Conservation (phyloP, 2,113 vertebrate genomes). For the Meriones unguiculatus region DNA sequence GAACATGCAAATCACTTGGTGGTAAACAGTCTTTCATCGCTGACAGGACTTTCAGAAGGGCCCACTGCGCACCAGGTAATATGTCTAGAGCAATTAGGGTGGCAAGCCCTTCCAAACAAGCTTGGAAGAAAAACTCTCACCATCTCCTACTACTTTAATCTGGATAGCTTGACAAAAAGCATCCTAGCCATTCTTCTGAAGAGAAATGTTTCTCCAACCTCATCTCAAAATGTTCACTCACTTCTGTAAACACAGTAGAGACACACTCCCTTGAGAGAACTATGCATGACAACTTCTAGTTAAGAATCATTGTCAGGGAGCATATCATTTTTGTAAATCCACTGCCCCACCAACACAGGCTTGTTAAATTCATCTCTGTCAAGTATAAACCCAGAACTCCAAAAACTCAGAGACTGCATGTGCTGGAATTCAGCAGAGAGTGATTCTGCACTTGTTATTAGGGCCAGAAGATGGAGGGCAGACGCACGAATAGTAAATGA, state of each 20-base stretch:
- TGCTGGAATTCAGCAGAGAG: background rate
- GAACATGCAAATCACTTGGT: background rate
- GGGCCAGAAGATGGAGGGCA: background rate
- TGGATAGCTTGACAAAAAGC: background rate
- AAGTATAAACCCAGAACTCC: background rate
- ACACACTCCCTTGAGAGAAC: background rate
- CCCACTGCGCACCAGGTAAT: background rate
- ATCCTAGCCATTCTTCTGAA: conserved; percentile 7
- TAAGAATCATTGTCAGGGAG: background rate
- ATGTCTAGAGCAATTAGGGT: background rate
- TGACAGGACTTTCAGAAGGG: conserved; percentile 27
- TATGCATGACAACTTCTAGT: background rate
- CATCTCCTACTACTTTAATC: conserved; percentile 18
- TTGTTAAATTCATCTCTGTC: background rate
- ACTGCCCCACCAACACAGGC: background rate
- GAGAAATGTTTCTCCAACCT: background rate
- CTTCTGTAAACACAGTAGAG: background rate
- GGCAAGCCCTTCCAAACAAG: background rate
- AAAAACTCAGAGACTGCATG: background rate
- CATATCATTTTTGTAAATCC: background rate
- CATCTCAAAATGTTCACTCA: background rate
- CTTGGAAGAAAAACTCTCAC: conserved; percentile 14
- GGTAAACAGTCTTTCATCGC: background rate
- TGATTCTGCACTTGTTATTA: background rate
- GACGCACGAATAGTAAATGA: background rate